A percentile compares a stretch with the other conserved stretches of the same genome.
Evolutionary conservation across 2,888 invertebrate species (phyloP).

Genomic region (Parascotia fuliginaria): DNA sequence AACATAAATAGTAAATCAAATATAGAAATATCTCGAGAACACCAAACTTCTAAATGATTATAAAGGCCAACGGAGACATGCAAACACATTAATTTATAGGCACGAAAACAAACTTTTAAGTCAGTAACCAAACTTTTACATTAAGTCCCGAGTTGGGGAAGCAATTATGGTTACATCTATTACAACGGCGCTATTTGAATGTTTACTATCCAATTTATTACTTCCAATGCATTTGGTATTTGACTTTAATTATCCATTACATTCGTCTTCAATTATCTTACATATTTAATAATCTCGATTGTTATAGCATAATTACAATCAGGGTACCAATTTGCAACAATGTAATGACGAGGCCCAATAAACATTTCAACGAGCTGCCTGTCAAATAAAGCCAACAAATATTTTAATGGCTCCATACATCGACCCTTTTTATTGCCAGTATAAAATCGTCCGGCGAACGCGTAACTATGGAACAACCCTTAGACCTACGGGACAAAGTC

Average conservation of each 20-base stretch:
- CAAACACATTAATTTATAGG: slow-evolving; percentile 82
- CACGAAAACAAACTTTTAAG: slow-evolving; percentile 77
- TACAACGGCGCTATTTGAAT: slow-evolving; percentile 50
- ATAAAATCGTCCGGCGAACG: slow-evolving; percentile 65
- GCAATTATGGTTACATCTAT: slow-evolving; percentile 75
- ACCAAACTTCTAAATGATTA: slow-evolving; percentile 48
- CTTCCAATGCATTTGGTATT: slow-evolving; percentile 37
- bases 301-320: slow-evolving; percentile 55
- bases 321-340: slow-evolving; percentile 76
- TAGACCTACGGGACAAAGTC: slow-evolving; percentile 69
- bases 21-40: slow-evolving; percentile 28
- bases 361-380: slow-evolving; percentile 74
- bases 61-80: slow-evolving; percentile 65
- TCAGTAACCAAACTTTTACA: slow-evolving; percentile 78
- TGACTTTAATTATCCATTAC: slow-evolving; percentile 33
- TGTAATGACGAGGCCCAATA: slow-evolving; percentile 70
- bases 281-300: slow-evolving; percentile 11
- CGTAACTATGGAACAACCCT: slow-evolving; percentile 65
- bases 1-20: slow-evolving; percentile 31
- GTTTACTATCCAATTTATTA: slow-evolving; percentile 49
- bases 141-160: slow-evolving; percentile 67
- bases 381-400: slow-evolving; percentile 83
- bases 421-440: slow-evolving; percentile 78
- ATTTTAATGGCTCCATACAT: slow-evolving; percentile 79
- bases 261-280: slow-evolving; percentile 21